These are phyloP conservation scores for Hepsetus odoe DNA, from an alignment of 2,113 vertebrate species.

Conservation along the genomic window DNA sequence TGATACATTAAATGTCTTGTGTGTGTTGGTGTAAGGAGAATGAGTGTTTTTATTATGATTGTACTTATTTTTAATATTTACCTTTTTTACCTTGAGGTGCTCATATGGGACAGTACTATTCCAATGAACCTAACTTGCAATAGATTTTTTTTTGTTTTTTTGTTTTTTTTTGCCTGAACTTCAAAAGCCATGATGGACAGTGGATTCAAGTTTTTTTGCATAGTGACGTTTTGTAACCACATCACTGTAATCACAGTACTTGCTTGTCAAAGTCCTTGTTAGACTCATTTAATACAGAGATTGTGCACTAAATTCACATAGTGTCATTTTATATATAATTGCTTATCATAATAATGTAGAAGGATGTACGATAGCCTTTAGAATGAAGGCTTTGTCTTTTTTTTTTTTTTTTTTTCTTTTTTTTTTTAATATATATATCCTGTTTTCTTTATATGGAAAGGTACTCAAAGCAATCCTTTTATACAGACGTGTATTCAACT, in stretches of 20 bases:
- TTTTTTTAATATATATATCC: too few relatives aligned
- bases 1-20: constrained; percentile 6
- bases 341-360: constrained; percentile 65
- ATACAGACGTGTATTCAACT: constrained; percentile 57
- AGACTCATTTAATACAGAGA: constrained; percentile 66
- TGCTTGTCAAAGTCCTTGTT: constrained; percentile 26
- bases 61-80: constrained; percentile 53
- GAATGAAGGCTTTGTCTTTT: constrained; percentile 73
- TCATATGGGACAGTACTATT: constrained; percentile 52
- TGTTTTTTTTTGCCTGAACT: constrained; percentile 41
- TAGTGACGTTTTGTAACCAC: constrained; percentile 37
- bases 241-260: constrained; percentile 30
- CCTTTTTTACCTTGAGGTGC: constrained; percentile 66
- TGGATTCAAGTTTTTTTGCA: constrained; percentile 41
- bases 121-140: constrained; percentile 45
- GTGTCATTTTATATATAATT: constrained; percentile 59
- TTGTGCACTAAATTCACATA: constrained; percentile 77
- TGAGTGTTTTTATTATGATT: constrained; percentile 54
- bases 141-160: too few relatives aligned
- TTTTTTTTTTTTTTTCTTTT: constrained; percentile 47
- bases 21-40: constrained; percentile 60
- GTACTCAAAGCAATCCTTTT: constrained; percentile 67
- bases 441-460: too few relatives aligned
- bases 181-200: constrained; percentile 47
- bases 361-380: constrained; percentile 74